phyloP scores from a whole-genome alignment of 2,888 invertebrate genomes.

The Eupithecia subfuscata region DNA sequence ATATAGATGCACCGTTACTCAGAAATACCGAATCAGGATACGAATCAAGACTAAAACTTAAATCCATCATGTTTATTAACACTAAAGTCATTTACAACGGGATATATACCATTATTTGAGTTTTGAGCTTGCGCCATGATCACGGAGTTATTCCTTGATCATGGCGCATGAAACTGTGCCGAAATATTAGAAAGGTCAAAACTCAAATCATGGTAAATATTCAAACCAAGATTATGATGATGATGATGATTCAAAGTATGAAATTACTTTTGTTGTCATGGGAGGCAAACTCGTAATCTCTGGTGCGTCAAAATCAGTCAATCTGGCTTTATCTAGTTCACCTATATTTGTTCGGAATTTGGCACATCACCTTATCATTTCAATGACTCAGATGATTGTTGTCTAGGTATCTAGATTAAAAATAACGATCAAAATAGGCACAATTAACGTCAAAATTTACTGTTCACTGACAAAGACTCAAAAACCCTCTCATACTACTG shows the following conservation, averaged over 20 bases:
- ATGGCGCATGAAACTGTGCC: too few species aligned
- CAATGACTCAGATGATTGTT: background rate
- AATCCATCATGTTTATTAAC: too few species aligned
- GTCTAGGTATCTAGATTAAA: background rate
- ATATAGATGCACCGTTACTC: too few species aligned
- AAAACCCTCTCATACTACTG: background rate
- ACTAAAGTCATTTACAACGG: too few species aligned
- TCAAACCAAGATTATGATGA: background rate
- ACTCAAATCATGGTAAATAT: too few species aligned
- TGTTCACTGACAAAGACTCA: background rate
- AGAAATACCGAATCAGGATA: background rate
- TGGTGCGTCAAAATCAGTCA: background rate
- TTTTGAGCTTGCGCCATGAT: too few species aligned
- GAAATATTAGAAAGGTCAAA: too few species aligned
- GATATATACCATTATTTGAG: too few species aligned
- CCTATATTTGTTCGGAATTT: background rate
- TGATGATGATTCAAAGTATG: too few species aligned
- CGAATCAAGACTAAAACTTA: too few species aligned
- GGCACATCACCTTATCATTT: constrained; percentile 3
- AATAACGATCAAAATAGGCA: background rate
- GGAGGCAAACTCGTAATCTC: background rate
- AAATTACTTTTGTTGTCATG: background rate
- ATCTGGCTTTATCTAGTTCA: background rate
- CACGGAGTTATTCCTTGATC: too few species aligned
- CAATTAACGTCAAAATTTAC: background rate